Evolutionary conservation across 2,888 invertebrate genomes (phyloP).

Genomic region (Villa cingulata): DNA sequence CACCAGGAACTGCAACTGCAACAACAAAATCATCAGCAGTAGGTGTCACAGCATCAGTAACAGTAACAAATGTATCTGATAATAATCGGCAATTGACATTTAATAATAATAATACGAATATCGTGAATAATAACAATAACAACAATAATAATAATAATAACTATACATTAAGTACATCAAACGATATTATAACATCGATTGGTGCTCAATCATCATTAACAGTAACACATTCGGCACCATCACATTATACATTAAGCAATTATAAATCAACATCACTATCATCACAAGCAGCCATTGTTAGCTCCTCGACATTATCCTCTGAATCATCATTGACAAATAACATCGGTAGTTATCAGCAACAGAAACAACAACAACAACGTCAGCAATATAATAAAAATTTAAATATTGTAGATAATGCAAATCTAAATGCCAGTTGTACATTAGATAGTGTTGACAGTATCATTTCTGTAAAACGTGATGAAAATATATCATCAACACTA

Average conservation of each 20-base stretch:
- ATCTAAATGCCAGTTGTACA: background rate
- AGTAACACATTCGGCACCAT: slow-evolving; percentile 5
- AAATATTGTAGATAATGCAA: background rate
- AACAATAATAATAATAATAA: slow-evolving; percentile 7
- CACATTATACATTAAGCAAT: slow-evolving; percentile 4
- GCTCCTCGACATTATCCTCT: slow-evolving; percentile 14
- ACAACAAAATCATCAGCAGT: slow-evolving; percentile 7
- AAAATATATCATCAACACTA: background rate
- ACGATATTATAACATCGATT: slow-evolving; percentile 11
- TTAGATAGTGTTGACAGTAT: background rate
- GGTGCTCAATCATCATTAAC: slow-evolving; percentile 22
- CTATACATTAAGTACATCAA: slow-evolving; percentile 8
- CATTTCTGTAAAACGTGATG: slow-evolving; percentile 3
- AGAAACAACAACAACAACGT: slow-evolving; percentile 1
- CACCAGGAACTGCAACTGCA: slow-evolving; percentile 16
- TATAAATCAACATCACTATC: background rate
- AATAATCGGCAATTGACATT: background rate
- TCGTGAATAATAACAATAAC: background rate
- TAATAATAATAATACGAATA: background rate
- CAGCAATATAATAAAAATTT: background rate
- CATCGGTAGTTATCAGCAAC: background rate
- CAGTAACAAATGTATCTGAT: no score
- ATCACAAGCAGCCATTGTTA: slow-evolving; percentile 10
- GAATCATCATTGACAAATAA: slow-evolving; percentile 10
- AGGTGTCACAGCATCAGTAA: slow-evolving; percentile 15